Evolutionary conservation across 2,888 invertebrate genomes (phyloP), one percentile per base, ranked within the genome.

Genomic region (Lydus trimaculatus): DNA sequence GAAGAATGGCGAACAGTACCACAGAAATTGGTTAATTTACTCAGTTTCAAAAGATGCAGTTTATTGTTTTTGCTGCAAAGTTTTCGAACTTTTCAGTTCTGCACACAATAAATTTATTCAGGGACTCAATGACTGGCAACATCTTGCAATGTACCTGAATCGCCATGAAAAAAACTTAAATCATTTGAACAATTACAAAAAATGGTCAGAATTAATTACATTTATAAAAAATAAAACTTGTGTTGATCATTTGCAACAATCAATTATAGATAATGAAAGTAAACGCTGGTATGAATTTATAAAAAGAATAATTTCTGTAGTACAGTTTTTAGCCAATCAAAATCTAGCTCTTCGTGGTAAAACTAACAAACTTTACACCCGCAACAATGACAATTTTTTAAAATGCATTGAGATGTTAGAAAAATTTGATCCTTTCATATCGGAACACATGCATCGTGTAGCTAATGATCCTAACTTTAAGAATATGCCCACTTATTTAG

Each of bases 341-440:
- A 59, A 66, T 71, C 60, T 73, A 60, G 70, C 70, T 60, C 61
- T 72, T 73, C 64, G 68, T 25, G 72, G 72, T 31, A 36, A 36
- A 61, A 65, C 58, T 36, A 58, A 60, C 65, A n/a, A n/a, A n/a
- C n/a, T 73, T 31, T 73, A 63, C 43, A 63, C 71, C 15, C 36
- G 52, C 23, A 71, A 72, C 60, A 73, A 74, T 70, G 72, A 67
- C 23, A 74, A 73, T 73, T 74, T 74, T 73, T 63, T 73, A 61
- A 73, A 73, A 74, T 65, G 59, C 48, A 65, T 72, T 48, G 70
- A 72, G 66, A 70, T 72, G 69, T 17, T 72, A 66, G 63, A 33
- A 66, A 70, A 71, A 65, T 76, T 76, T 63, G 73, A 75, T 72
- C 64, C 56, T 66, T 36, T 66, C 52, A 74, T 74, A 66, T 25